Base-by-base conservation (phyloP, 2,113 vertebrate genomes). In the Corvus cornix region DNA sequence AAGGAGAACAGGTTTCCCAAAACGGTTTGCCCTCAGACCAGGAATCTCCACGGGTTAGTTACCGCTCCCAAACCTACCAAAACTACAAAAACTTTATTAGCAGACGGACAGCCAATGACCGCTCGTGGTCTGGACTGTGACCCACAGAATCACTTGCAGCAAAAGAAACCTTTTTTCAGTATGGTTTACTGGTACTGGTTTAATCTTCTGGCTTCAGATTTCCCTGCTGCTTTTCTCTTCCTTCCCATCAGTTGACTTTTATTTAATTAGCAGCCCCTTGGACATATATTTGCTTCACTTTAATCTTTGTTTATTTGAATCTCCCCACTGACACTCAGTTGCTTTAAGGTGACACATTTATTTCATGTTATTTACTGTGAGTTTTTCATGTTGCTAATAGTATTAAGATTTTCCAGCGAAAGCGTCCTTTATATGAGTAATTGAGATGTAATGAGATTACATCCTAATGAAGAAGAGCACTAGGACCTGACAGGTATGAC, bases 1-100 rank as follows among this genome's bases (percentile, higher is more conserved):
- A 98, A 98, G 99, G 98, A 97, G 98, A 99, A 83, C 98, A 98
- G 67, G 93, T 98, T 94, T 98, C 97, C 88, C 99, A 99, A 78
- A 99, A 99, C 15, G 99, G 99, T 93, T 98, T 99, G 88, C 97
- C 98, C 3, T 98, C 98, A 43, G 99, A 99, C 94, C 99, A 99
- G 98, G 99, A 99, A 90, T 99, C 99, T 95, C 99, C 99, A 96
- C 98, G 97, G 99, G 99, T 99, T 98, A 98, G 99, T 99, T 99
- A 99, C 97, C 99, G 99, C 97, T 99, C 99, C 90, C 99, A 98
- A 97, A 99, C 98, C 98, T 99, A 99, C 99, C 99, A 99, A 99
- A 98, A 98, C 98, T 99, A 99, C 98, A 99, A 98, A 98, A 98
- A 97, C 98, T 99, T 99, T 99, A 99, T 98, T 98, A 98, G 98